phyloP scores from a whole-genome alignment of 53 echinoderm and acorn worm species.

The Mesocentrotus franciscanus region DNA sequence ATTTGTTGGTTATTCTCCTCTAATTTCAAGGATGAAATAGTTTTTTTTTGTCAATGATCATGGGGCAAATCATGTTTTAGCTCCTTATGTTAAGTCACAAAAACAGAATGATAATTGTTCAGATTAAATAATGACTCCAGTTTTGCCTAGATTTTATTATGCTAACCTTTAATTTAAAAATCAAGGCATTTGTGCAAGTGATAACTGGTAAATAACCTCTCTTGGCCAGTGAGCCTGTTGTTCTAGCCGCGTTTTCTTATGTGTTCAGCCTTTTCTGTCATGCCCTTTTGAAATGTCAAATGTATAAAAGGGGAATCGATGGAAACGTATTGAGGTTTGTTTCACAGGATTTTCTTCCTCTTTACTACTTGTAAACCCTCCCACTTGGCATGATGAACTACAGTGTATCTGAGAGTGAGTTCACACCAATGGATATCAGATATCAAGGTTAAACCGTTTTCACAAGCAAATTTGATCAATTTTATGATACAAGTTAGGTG shows the following conservation, averaged over 20 bases:
- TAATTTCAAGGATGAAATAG: too few relatives aligned
- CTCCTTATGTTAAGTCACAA: neutral
- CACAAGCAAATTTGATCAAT: too few relatives aligned
- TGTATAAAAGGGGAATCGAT: slow-evolving; percentile 38
- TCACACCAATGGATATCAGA: neutral
- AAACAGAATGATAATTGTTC: neutral
- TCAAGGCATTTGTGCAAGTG: neutral
- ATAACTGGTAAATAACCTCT: neutral
- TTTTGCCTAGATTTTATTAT: neutral
- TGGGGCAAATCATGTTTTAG: too few relatives aligned
- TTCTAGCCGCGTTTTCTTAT: neutral
- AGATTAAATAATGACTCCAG: neutral
- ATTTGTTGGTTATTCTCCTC: too few relatives aligned
- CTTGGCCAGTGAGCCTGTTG: neutral
- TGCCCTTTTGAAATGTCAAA: slow-evolving; percentile 49
- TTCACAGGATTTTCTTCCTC: slow-evolving; percentile 9
- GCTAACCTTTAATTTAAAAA: neutral
- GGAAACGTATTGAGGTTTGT: slow-evolving; percentile 51
- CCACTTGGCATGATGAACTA: slow-evolving; percentile 24
- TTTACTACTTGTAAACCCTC: slow-evolving; percentile 14
- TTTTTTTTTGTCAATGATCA: too few relatives aligned
- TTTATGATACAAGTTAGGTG: too few relatives aligned
- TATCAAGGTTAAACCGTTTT: too few relatives aligned
- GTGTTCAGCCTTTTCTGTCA: neutral
- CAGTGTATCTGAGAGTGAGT: neutral